Base-by-base conservation (phyloP, 2,888 invertebrate species). In the Sepiola atlantica region DNA sequence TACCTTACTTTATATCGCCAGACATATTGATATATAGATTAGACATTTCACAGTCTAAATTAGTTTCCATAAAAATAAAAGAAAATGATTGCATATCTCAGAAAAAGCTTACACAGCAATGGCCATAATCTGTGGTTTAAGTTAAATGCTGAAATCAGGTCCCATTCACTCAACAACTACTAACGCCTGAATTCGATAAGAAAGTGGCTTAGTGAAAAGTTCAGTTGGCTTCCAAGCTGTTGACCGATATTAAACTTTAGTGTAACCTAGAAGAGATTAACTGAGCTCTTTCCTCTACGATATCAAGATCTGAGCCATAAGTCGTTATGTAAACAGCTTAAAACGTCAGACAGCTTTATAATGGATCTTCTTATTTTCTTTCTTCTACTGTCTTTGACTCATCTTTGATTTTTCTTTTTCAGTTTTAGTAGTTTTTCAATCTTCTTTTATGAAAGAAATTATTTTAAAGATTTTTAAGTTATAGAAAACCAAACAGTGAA, bases 171-270 rank as follows among this genome's bases (percentile, higher is more conserved):
- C n/a, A n/a, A 77, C 77, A n/a, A n/a, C 77, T 61, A 61, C 28
- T n/a, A n/a, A n/a, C 18, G 21, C 24, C 77, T n/a, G 14, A 77
- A 77, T 77, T n/a, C 77, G 18, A 77, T 77, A n/a, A 77, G n/a
- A 77, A n/a, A n/a, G 77, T 77, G 77, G 77, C 77, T 77, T 77
- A 77, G 28, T n/a, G 77, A 77, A 77, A 77, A 77, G 77, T 77
- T 77, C 77, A 77, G n/a, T 77, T 77, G 77, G 28, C 28, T 77
- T 77, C 18, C 28, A 77, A 77, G 77, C n/a, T 77, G 77, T 77
- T 77, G 77, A 77, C 77, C 14, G n/a, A 77, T 77, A 77, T 77
- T n/a, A 77, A 77, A n/a, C 77, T 77, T 10, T 77, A 1, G 77
- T 77, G 28, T 77, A 77, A 77, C 77, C 77, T n/a, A 77, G n/a